phyloP scores from a whole-genome alignment of 2,113 vertebrate genomes.

The Mixornis gularis region DNA sequence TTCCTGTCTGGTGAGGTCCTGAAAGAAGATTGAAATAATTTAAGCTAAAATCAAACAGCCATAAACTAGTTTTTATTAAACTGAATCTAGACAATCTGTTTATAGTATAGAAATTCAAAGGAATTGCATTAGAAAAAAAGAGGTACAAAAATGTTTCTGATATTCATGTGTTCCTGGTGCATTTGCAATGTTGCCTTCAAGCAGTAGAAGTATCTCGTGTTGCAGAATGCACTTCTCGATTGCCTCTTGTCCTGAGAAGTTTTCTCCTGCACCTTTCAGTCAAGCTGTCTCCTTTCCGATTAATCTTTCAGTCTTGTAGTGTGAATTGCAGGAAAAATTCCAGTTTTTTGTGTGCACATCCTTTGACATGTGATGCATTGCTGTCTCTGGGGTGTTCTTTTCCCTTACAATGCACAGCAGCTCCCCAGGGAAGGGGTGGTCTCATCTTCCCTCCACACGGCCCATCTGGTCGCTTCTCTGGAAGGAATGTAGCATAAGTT shows the following conservation, averaged over 20 bases:
- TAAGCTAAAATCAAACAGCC: neutral
- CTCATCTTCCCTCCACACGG: neutral
- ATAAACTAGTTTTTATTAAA: neutral
- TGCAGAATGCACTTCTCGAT: neutral
- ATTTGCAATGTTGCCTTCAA: neutral
- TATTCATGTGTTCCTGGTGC: neutral
- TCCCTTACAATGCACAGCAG: neutral
- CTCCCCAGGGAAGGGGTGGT: neutral
- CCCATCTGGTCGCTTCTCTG: neutral
- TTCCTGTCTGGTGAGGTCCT: neutral
- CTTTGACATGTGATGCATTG: neutral
- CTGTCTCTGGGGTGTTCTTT: neutral
- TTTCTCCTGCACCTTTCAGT: neutral
- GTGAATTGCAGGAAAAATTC: neutral
- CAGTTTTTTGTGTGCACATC: neutral
- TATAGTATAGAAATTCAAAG: neutral
- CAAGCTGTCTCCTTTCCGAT: neutral
- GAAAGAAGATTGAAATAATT: neutral
- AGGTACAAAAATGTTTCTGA: neutral
- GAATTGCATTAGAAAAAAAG: neutral
- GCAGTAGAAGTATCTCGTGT: neutral
- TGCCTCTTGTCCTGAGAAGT: neutral
- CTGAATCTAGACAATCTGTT: neutral
- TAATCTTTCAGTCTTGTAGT: neutral
- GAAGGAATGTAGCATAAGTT: neutral